Base-by-base conservation (phyloP, 1,140 invertebrate genomes). In the Dreissena rostriformis region DNA sequence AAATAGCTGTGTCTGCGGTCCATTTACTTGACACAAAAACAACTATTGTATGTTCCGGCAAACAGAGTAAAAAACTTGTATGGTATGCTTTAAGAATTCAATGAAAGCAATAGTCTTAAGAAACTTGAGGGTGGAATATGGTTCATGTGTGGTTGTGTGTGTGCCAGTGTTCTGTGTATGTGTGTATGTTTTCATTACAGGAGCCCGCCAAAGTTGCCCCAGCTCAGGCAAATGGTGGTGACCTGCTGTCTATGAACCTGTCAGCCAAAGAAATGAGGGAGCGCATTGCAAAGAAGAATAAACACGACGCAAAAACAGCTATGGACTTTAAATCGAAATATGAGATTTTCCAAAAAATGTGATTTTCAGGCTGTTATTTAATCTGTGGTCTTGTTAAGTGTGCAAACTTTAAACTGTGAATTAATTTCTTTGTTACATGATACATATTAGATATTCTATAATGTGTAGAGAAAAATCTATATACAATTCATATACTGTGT, bases 261-360 rank as follows among this genome's bases (percentile, higher is more conserved):
- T 89, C 90, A 6, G 91, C 90, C 17, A 90, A 90, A 61, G 90
- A 92, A 86, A 91, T 91, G 88, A 88, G 89, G 81, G 91, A 91
- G 73, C 77, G 84, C 12, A 73, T 92, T 17, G 86, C 87, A 65
- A 51, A 73, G 19, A 87, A 87, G 63, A 89, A 88, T 67, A 91
- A 88, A 71, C 81, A 82, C 28, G 91, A 92, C 84, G 88, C 90
- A 14, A 88, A 87, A 83, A 83, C 79, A 72, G 70, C 82, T 26
- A 83, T 88, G 49, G 84, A 87, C 77, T 92, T 92, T 65, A 86
- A 88, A 84, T 78, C 86, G 63, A 92, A 92, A 86, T 86, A 87
- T 83, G 86, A 91, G 72, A 86, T 89, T 83, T 88, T 91, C 79
- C 86, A 91, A 86, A 88, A 87, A 82, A 85, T 91, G 87, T 91